Base-by-base conservation (phyloP, 1,140 invertebrate genomes). In the Caenorhabditis latens region DNA sequence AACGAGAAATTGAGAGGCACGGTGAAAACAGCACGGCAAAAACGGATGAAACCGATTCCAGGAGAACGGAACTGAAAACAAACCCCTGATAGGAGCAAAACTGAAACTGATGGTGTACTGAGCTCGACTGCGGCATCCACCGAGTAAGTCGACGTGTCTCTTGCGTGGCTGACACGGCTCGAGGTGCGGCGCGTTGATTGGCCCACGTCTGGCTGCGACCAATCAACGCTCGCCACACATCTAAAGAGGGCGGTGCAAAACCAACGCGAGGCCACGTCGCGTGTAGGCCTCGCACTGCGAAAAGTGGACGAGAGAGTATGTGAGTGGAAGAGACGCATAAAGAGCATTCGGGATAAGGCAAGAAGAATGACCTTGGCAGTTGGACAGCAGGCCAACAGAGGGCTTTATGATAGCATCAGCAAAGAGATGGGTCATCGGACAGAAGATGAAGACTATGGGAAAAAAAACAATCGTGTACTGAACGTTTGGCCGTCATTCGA, bases 121-220 rank as follows among this genome's bases (percentile, higher is more conserved):
- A 50, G 71, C 71, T 53, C 71, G 46, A 32, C 46, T 79, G n/a
- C 79, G 13, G 48, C 32, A n/a, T n/a, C 46, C 53, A 61, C 24
- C 11, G 63, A 32, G 61, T 53, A 57, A 46, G 55, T 58, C 65
- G 83, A 84, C 71, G 43, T 65, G 53, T 48, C 46, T 57, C 55
- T 67, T 84, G 40, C 58, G 50, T 79, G 57, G 43, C 75, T 42
- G 79, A 83, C 75, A 75, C 42, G 19, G 75, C 53, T 79, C 85
- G 21, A 83, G 87, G 63, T 67, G 88, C 88, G 86, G 67, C 14
- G 42, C 87, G 46, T 84, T 83, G 32, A 91, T 90, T 90, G 90
- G 90, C 85, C 90, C 90, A 91, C 90, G 90, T 91, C 90, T 57
- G 43, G 50, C 16, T 16, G 0, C 87, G 67, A 21, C 90, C 90